Conservation (phyloP, 2,113 vertebrate species). For the Pholis gunnellus region DNA sequence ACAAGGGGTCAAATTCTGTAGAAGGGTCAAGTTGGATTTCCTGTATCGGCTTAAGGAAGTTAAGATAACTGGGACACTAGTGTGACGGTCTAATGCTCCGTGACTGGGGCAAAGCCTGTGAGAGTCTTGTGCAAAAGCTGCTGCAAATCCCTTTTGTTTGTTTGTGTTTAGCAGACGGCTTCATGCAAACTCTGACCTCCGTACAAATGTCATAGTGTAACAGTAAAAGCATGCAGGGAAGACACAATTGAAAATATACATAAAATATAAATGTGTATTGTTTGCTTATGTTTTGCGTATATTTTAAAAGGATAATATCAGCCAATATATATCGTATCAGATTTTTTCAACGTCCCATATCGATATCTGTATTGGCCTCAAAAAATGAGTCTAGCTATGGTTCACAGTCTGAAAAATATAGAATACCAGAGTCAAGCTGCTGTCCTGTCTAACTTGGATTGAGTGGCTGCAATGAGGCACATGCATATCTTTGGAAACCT, state of each 20-base stretch:
- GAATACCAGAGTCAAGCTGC: no score
- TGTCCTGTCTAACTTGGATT: no score
- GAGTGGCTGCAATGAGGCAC: no score
- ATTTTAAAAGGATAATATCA: no score
- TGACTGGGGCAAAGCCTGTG: constrained; percentile 3
- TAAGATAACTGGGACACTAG: constrained; percentile 6
- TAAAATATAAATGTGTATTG: no score
- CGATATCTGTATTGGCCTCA: no score
- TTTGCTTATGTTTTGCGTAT: no score
- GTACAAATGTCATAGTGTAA: neutral
- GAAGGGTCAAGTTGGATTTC: neutral
- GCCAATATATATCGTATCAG: no score
- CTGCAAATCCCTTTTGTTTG: constrained; percentile 38
- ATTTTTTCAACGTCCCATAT: no score
- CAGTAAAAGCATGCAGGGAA: neutral
- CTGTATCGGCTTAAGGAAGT: neutral
- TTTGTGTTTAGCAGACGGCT: constrained; percentile 13
- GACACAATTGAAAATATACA: no score
- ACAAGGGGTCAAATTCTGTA: neutral
- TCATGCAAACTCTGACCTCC: neutral
- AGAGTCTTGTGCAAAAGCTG: constrained; percentile 27
- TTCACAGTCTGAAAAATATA: no score
- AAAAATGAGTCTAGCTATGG: no score
- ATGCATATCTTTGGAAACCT: neutral
- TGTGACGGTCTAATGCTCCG: constrained; percentile 11